phyloP scores from a whole-genome alignment of 2,113 vertebrate species.

The Noturus placidus region DNA sequence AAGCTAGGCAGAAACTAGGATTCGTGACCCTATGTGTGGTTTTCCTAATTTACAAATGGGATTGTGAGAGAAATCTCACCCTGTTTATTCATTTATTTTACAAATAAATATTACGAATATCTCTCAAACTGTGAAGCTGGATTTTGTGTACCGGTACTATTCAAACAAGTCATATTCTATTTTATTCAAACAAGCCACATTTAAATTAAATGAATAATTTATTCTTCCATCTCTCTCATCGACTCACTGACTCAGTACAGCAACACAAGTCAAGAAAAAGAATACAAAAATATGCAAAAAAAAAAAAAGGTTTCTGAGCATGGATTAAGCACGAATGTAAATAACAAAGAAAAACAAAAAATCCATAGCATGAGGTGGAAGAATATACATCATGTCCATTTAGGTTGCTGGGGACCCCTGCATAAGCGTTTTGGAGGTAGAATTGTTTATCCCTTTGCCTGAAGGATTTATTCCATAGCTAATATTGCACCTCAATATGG shows the following conservation, averaged over 20 bases:
- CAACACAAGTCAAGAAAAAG: not conserved
- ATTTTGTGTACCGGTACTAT: not conserved
- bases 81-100: not conserved
- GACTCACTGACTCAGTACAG: not conserved
- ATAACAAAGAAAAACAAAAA: not conserved
- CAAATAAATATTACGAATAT: not conserved
- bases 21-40: no score
- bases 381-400: no score
- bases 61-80: not conserved
- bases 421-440: not conserved
- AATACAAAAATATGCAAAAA: not conserved
- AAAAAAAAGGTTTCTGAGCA: not conserved
- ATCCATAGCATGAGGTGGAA: not conserved
- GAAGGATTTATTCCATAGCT: not conserved
- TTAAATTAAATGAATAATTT: not conserved
- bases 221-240: not conserved
- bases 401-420: not conserved
- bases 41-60: no score
- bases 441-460: not conserved
- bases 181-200: not conserved
- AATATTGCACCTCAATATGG: not conserved
- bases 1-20: not conserved
- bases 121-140: not conserved
- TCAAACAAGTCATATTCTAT: not conserved
- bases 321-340: not conserved